Base-by-base conservation (phyloP, 1,140 invertebrate species). In the Trichogramma pretiosum region DNA sequence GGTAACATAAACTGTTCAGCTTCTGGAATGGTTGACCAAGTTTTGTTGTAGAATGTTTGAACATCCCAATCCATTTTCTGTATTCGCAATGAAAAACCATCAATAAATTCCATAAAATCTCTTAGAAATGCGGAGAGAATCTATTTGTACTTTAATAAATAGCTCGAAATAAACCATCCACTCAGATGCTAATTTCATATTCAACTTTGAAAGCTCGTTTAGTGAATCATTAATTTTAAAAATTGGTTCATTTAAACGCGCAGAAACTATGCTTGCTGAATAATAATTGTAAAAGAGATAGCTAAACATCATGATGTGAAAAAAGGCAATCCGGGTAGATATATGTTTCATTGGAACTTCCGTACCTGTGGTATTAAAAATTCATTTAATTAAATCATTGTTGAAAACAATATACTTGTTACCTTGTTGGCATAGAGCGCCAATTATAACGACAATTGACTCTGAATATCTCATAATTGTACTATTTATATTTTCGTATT, bases 171-270 rank as follows among this genome's bases (percentile, higher is more conserved):
- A 65, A 0, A 59, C 46, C 18, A 59, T 57, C 16, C 57, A 54
- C 37, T 67, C 64, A 1, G 62, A 59, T 5, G 56, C 56, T 4
- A 67, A 51, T 32, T 45, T 57, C 16, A 67, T 14, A 28, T 62
- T 41, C 17, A 56, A 53, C 19, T 61, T 58, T 0, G 54, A 53
- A 10, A 69, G 50, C 28, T 60, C 50, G 1, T 54, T 48, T 1
- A 69, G 44, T 0, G 63, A 65, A 52, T 69, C 67, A 11, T 68
- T 66, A 48, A 67, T 64, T 56, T 61, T 66, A 1, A 60, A 55
- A 0, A 65, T 52, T 1, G 64, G 65, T 43, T 63, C 55, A 46
- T 59, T 62, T 22, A 67, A 50, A 44, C 63, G 54, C 8, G 58
- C 61, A 0, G 67, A 67, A 5, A 69, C 64, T 23, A 69, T 57